Percentiles rank a stretch among this genome's conserved stretches.
phyloP scores from a whole-genome alignment of 2,797 vertebrate genomes.

The Champsocephalus gunnari region DNA sequence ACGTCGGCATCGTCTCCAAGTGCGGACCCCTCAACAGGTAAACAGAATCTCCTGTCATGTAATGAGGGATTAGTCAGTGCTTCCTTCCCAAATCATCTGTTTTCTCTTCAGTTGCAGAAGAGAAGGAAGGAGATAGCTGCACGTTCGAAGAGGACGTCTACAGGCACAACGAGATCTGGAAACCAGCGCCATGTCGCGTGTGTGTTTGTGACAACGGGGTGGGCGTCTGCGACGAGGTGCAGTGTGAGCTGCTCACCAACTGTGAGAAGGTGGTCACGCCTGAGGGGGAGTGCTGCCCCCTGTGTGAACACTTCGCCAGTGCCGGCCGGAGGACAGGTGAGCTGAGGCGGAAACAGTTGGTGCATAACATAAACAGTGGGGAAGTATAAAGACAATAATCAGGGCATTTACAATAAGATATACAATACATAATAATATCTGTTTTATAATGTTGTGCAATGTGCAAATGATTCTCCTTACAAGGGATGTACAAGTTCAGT shows the following conservation, averaged over 20 bases:
- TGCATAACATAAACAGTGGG: too few relatives aligned
- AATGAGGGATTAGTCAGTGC: accelerated
- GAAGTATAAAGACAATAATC: too few relatives aligned
- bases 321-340: slow-evolving; percentile 79
- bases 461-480: too few relatives aligned
- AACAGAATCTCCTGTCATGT: accelerated
- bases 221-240: slow-evolving; percentile 92
- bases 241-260: slow-evolving; percentile 83
- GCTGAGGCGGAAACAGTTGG: not conserved
- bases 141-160: slow-evolving; percentile 77
- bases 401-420: too few relatives aligned
- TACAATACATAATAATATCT: too few relatives aligned
- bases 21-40: slow-evolving; percentile 37
- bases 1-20: slow-evolving; percentile 14
- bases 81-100: not conserved
- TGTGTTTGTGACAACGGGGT: slow-evolving; percentile 93
- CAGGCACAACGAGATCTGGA: slow-evolving; percentile 92
- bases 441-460: too few relatives aligned
- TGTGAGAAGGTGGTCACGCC: slow-evolving; percentile 88
- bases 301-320: slow-evolving; percentile 87
- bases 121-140: slow-evolving; percentile 45
- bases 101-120: slow-evolving; percentile 27
- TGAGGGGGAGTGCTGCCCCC: slow-evolving; percentile 91
- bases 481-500: too few relatives aligned
- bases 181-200: slow-evolving; percentile 89